phyloP scores from a whole-genome alignment of 2,113 vertebrate genomes.

The Acrocephalus arundinaceus region DNA sequence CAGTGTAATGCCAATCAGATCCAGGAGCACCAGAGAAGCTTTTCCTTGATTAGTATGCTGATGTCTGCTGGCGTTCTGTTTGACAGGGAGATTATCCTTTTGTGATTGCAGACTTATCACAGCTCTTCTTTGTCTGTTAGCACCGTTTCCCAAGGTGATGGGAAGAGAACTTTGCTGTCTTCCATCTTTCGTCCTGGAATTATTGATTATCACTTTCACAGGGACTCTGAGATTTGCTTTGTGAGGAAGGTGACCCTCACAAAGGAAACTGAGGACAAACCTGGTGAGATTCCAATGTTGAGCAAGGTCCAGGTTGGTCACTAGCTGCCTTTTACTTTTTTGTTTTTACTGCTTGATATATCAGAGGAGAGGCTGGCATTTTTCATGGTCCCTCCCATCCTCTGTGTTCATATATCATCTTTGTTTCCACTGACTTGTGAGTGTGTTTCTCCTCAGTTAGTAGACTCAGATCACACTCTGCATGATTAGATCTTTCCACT shows the following conservation, averaged over 20 bases:
- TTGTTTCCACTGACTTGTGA: not conserved
- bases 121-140: not conserved
- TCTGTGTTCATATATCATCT: not conserved
- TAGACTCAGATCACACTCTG: not conserved
- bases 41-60: slow-evolving; percentile 24
- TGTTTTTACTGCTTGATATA: not conserved
- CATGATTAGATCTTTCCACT: not conserved
- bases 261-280: not conserved
- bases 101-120: not conserved
- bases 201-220: not conserved
- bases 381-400: not conserved
- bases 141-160: not conserved
- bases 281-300: not conserved
- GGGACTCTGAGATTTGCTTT: not conserved
- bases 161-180: not conserved
- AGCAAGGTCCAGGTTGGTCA: not conserved
- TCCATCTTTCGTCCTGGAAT: not conserved
- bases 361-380: not conserved
- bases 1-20: not conserved
- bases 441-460: not conserved
- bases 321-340: not conserved
- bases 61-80: not conserved
- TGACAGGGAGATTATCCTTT: slow-evolving; percentile 20
- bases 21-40: not conserved
- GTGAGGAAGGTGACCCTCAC: not conserved